Conservation (phyloP, 2,113 vertebrate genomes). For the Fukomys damarensis region DNA sequence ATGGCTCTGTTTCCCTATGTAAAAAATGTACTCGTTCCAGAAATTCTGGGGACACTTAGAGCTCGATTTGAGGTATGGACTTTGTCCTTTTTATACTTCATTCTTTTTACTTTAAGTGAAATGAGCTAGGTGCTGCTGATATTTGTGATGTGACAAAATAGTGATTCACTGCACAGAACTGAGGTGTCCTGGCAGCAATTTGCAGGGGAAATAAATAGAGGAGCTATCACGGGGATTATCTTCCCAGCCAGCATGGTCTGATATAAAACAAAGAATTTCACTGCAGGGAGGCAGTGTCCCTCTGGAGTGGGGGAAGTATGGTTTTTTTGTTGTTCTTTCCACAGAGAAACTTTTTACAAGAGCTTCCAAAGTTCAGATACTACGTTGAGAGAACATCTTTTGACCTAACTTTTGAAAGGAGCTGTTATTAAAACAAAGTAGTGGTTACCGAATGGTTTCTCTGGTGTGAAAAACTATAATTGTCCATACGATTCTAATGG, state of each 20-base stretch:
- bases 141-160: constrained; percentile 77
- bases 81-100: background rate
- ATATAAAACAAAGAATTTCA: constrained; percentile 50
- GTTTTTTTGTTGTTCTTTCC: background rate
- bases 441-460: too few relatives aligned
- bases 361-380: background rate
- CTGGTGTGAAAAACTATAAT: too few relatives aligned
- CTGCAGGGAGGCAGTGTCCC: background rate
- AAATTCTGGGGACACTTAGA: constrained; percentile 51
- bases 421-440: background rate
- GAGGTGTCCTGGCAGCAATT: constrained; percentile 61
- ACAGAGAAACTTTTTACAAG: background rate
- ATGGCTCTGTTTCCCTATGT: constrained; percentile 24
- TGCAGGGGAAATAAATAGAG: constrained; percentile 64
- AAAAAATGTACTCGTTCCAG: constrained; percentile 42
- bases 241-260: constrained; percentile 33
- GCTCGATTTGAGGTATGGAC: constrained; percentile 30
- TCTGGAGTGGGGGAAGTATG: constrained; percentile 22
- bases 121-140: constrained; percentile 54
- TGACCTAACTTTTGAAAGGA: background rate
- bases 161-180: constrained; percentile 64
- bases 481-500: too few relatives aligned
- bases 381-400: background rate
- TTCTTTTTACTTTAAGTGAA: constrained; percentile 66
- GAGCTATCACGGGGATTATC: constrained; percentile 61